Conservation (phyloP, 2,888 invertebrate species). For the Panopea generosa region DNA sequence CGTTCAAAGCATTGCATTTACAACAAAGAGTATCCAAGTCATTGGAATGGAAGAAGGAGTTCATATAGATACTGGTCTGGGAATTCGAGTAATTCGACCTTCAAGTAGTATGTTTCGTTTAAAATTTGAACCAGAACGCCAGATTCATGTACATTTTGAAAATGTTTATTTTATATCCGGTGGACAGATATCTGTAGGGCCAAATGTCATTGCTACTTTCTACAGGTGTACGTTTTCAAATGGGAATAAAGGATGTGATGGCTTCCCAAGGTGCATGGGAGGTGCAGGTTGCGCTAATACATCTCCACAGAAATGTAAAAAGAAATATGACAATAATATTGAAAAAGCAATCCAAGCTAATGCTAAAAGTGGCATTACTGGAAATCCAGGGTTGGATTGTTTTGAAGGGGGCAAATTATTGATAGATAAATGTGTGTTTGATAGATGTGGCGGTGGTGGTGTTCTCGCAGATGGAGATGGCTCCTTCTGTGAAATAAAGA, state of each 20-base stretch:
- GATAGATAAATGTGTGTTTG: constrained; percentile 36
- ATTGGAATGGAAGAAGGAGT: constrained; percentile 47
- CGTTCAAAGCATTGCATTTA: not conserved
- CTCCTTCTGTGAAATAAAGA: constrained; percentile 17
- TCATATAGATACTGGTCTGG: constrained; percentile 10
- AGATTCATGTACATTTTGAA: constrained; percentile 41
- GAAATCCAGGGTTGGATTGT: constrained; percentile 24
- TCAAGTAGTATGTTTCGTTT: not conserved
- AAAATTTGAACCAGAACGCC: constrained; percentile 1
- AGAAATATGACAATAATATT: not conserved
- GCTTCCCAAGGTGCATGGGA: constrained; percentile 13
- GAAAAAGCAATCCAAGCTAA: not conserved
- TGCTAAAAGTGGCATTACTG: constrained; percentile 3
- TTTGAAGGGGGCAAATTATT: constrained; percentile 16
- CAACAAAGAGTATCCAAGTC: constrained; percentile 30
- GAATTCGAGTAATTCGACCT: not conserved
- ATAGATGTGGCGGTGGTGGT: constrained; percentile 2
- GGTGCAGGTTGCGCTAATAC: constrained; percentile 13
- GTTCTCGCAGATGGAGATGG: constrained; percentile 17
- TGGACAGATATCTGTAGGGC: constrained; percentile 7
- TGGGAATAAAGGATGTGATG: constrained; percentile 21
- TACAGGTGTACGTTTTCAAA: constrained; percentile 32
- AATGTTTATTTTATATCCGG: constrained; percentile 26
- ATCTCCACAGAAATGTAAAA: not conserved
- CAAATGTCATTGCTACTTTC: constrained; percentile 17